Evolutionary conservation across 2,113 vertebrate genomes (phyloP).

Genomic region (Nibea albiflora): DNA sequence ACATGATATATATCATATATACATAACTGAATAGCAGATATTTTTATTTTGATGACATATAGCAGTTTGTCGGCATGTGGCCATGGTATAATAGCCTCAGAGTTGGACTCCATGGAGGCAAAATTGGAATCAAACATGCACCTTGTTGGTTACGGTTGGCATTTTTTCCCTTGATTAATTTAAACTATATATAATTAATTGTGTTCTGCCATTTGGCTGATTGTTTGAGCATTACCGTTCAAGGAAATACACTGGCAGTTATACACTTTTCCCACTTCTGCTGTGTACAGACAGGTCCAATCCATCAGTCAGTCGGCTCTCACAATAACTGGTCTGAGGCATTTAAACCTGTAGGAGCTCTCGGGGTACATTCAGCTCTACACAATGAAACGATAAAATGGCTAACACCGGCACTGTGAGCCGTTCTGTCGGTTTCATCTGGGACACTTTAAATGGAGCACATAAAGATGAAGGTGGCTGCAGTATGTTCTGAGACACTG

Average conservation of each 20-base stretch:
- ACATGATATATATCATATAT: too few species aligned
- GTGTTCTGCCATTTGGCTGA: conserved; percentile 26
- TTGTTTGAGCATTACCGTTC: conserved; percentile 29
- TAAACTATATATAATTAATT: conserved; percentile 6
- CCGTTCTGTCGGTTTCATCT: conserved; percentile 62
- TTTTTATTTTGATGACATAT: conserved; percentile 6
- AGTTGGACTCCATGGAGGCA: neutral
- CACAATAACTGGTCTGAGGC: conserved; percentile 45
- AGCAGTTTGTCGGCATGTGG: conserved; percentile 12
- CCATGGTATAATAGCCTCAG: conserved; percentile 4
- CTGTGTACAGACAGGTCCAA: conserved; percentile 41
- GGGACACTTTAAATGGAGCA: conserved; percentile 52
- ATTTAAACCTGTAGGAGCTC: conserved; percentile 52
- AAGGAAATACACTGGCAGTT: conserved; percentile 38
- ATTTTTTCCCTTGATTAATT: conserved; percentile 24
- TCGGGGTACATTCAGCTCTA: conserved; percentile 61
- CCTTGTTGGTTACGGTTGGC: conserved; percentile 9
- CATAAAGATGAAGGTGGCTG: conserved; percentile 58
- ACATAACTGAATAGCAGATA: neutral
- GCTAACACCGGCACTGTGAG: conserved; percentile 38
- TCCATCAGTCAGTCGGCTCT: conserved; percentile 45
- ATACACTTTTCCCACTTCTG: neutral
- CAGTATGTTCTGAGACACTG: conserved; percentile 50
- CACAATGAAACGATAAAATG: conserved; percentile 61
- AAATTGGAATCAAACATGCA: conserved; percentile 12